These are phyloP conservation scores for Ochropleura plecta DNA, from an alignment of 2,888 invertebrate species.

Conservation along the genomic window DNA sequence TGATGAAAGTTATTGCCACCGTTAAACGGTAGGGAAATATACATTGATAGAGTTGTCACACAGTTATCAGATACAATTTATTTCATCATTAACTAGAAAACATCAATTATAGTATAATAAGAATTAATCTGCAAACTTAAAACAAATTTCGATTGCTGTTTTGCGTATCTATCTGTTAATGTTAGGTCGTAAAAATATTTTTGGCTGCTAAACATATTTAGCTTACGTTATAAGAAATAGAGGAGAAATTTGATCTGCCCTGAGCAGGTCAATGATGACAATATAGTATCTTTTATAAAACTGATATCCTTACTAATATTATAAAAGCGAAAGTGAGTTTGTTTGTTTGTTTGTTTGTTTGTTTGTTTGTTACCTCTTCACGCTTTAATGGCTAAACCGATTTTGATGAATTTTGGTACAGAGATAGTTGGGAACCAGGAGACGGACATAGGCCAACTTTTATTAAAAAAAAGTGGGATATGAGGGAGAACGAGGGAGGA, in stretches of 20 bases:
- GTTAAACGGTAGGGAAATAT: not conserved
- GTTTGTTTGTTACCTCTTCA: no score
- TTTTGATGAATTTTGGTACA: no score
- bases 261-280: no score
- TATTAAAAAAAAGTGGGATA: no score
- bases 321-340: no score
- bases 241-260: not conserved
- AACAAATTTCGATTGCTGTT: not conserved
- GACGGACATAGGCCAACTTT: no score
- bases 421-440: no score
- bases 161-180: slow-evolving; percentile 9
- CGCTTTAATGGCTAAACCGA: no score
- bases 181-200: not conserved
- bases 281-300: no score
- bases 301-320: no score
- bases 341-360: no score
- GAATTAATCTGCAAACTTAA: slow-evolving; percentile 1
- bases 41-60: slow-evolving; percentile 1
- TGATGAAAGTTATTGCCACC: not conserved
- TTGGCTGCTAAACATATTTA: slow-evolving; percentile 12
- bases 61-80: not conserved
- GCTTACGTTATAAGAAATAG: slow-evolving; percentile 2
- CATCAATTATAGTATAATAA: not conserved
- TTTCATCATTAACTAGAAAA: not conserved
- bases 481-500: no score